Percentiles rank a stretch among this genome's conserved stretches.
Conservation (phyloP, 2,113 vertebrate species). For the Zapornia atra region DNA sequence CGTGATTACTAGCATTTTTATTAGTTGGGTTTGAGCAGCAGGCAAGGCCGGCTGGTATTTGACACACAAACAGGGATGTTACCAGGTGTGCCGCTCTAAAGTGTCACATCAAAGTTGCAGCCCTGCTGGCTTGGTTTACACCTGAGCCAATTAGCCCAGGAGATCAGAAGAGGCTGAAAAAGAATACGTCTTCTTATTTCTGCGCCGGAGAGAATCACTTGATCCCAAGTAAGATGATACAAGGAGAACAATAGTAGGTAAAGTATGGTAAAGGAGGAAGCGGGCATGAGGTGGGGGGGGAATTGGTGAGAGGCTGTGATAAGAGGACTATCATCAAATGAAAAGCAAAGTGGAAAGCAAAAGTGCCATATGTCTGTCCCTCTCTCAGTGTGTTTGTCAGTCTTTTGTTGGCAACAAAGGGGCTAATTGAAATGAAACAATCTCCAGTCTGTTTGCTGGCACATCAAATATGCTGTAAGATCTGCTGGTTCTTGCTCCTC, state of each 20-base stretch:
- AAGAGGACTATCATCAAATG: conserved; percentile 57
- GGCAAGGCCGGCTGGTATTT: conserved; percentile 76
- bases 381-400: conserved; percentile 82
- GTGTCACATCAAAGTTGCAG: conserved; percentile 87
- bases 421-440: conserved; percentile 89
- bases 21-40: conserved; percentile 73
- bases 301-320: conserved; percentile 66
- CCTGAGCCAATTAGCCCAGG: conserved; percentile 92
- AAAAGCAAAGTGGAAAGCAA: conserved; percentile 65
- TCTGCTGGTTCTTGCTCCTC: conserved; percentile 82
- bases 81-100: conserved; percentile 70
- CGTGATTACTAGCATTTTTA: conserved; percentile 76
- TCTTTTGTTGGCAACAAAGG: conserved; percentile 89
- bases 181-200: conserved; percentile 78
- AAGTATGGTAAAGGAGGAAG: conserved; percentile 72
- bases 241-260: conserved; percentile 68
- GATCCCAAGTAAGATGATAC: conserved; percentile 86
- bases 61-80: conserved; percentile 77
- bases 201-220: conserved; percentile 79
- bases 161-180: conserved; percentile 85
- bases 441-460: conserved; percentile 85
- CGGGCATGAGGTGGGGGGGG: conserved; percentile 39
- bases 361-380: conserved; percentile 75
- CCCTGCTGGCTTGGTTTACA: conserved; percentile 90
- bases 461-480: conserved; percentile 90